phyloP scores from a whole-genome alignment of 2,797 vertebrate genomes.

The Manis crassicaudata region DNA sequence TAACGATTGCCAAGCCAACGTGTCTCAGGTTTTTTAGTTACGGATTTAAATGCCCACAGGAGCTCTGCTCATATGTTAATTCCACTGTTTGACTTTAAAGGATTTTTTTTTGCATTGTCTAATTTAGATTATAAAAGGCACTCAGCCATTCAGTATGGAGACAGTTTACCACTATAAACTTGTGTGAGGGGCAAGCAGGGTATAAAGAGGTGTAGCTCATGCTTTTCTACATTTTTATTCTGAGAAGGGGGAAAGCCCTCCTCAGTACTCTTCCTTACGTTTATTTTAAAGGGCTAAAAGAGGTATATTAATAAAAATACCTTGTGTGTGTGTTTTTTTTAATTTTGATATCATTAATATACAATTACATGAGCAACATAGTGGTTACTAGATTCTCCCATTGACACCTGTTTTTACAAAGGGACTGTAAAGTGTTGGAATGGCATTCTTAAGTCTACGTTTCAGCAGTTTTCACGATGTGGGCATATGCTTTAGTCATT shows the following conservation, averaged over 20 bases:
- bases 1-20: constrained; percentile 67
- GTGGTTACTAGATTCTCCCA: no score
- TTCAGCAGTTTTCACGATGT: background rate
- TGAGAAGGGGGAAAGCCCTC: background rate
- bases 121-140: constrained; percentile 75
- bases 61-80: constrained; percentile 75
- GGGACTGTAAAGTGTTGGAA: background rate
- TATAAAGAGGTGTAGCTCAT: constrained; percentile 29
- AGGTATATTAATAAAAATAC: constrained; percentile 55
- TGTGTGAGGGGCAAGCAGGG: constrained; percentile 16
- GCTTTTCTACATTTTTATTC: constrained; percentile 40
- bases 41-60: constrained; percentile 70
- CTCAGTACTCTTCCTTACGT: background rate
- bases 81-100: constrained; percentile 73
- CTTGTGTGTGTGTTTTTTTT: background rate
- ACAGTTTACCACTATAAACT: constrained; percentile 67
- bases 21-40: constrained; percentile 78
- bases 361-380: no score
- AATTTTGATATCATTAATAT: no score
- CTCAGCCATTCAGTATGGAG: constrained; percentile 67
- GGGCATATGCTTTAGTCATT: background rate
- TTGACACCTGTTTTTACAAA: constrained; percentile 49
- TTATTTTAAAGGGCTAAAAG: constrained; percentile 48
- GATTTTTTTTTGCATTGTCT: constrained; percentile 67
- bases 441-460: background rate